phyloP scores from a whole-genome alignment of 1,140 invertebrate genomes.

The Drepana arcuata region DNA sequence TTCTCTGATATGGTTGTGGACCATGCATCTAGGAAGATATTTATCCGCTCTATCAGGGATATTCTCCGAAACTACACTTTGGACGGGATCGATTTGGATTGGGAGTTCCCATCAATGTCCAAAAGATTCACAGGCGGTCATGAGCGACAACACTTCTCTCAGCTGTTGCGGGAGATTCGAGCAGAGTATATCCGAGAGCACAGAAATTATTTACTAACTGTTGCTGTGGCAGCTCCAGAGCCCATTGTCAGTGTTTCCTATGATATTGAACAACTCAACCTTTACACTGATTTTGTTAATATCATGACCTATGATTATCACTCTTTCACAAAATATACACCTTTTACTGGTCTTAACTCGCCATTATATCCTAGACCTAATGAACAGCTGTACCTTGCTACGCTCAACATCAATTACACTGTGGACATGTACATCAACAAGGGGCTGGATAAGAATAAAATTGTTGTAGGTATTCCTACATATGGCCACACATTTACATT shows the following conservation, averaged over 20 bases:
- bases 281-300: conserved; percentile 89
- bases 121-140: conserved; percentile 29
- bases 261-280: conserved; percentile 81
- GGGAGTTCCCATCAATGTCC: conserved; percentile 83
- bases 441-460: conserved; percentile 87
- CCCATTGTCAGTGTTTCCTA: conserved; percentile 83
- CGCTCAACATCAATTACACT: conserved; percentile 88
- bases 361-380: conserved; percentile 77
- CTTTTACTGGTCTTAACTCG: conserved; percentile 87
- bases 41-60: conserved; percentile 78
- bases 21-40: conserved; percentile 78
- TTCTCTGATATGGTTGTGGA: conserved; percentile 81
- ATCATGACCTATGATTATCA: conserved; percentile 94
- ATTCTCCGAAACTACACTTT: conserved; percentile 76
- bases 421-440: conserved; percentile 84
- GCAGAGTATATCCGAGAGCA: conserved; percentile 75
- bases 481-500: conserved; percentile 89
- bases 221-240: conserved; percentile 83
- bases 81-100: conserved; percentile 89
- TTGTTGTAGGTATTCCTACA: conserved; percentile 90
- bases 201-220: conserved; percentile 76
- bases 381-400: conserved; percentile 79
- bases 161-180: conserved; percentile 80
- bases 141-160: conserved; percentile 80
- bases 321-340: conserved; percentile 81